Evolutionary conservation across 2,113 vertebrate species (phyloP).

Genomic region (Sceloporus undulatus): DNA sequence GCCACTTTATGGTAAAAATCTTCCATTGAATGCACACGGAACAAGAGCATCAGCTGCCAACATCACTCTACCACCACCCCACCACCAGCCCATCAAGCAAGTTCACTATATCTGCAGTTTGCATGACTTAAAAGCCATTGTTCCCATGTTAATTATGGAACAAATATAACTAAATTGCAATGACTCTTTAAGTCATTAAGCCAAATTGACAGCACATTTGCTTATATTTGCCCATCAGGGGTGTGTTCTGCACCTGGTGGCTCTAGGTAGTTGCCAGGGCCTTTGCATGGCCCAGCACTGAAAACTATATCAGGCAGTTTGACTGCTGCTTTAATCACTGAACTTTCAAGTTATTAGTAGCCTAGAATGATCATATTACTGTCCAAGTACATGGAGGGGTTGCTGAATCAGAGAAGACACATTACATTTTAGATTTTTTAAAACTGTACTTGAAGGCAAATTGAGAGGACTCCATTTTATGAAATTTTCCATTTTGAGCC

Average conservation of each 20-base stretch:
- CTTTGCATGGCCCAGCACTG: no score
- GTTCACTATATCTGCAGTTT: neutral
- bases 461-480: conserved; percentile 15
- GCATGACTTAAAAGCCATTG: no score
- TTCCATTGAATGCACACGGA: neutral
- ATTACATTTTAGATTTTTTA: neutral
- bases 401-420: neutral
- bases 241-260: neutral
- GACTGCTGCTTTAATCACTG: neutral
- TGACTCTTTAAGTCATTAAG: no score
- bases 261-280: neutral
- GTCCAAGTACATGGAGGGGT: neutral
- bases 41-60: neutral
- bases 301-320: no score
- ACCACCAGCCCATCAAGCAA: neutral
- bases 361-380: neutral
- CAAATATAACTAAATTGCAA: neutral
- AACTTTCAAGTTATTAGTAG: neutral
- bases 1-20: neutral
- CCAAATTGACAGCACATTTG: neutral
- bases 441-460: neutral
- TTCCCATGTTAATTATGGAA: neutral
- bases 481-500: neutral
- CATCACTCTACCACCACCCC: neutral
- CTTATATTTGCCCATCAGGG: neutral